Base-by-base conservation (phyloP, 2,888 invertebrate species). In the Panopea generosa region DNA sequence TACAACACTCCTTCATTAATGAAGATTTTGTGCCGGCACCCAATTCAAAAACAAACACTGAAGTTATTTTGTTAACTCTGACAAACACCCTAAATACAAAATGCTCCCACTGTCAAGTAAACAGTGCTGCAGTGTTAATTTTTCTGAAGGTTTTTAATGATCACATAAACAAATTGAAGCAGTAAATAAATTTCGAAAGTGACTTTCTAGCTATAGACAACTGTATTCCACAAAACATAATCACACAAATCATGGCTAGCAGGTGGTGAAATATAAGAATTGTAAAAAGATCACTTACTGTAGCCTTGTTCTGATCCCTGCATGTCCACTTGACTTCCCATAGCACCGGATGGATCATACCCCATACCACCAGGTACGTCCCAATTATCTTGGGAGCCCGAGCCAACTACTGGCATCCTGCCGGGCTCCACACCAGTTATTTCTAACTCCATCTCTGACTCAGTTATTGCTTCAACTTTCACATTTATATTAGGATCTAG, bases 371-470 rank as follows among this genome's bases (percentile, higher is more conserved):
- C 53, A 47, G 67, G 60, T 24, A 50, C 61, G 38, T 52, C 71
- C 76, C 76, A 76, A 56, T 66, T 66, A 40, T 76, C 76, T 47
- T 67, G 67, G 11, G 63, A 63, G 20, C 63, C 27, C 14, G 22
- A 20, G 29, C 57, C 59, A 22, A 55, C 24, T 18, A 62, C 7
- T 43, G 70, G 56, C n/a, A 16, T 20, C 38, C 55, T 63, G 38
- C 75, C 79, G 18, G 75, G 75, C 45, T 75, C 75, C 22, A 80
- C 71, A 52, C 79, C 79, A 29, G 79, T 76, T 56, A 80, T 80
- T 70, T 76, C 72, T 49, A 76, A 55, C 52, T 76, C 75, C 75
- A 76, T 69, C 49, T 76, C 79, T 45, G 52, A 26, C 40, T 80
- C 75, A 43, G 69, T 61, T 24, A 76, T 45, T 40, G 79, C 69